These are phyloP conservation scores for Phallusia fumigata DNA, from an alignment of 23 tunicate species.

Conservation along the genomic window DNA sequence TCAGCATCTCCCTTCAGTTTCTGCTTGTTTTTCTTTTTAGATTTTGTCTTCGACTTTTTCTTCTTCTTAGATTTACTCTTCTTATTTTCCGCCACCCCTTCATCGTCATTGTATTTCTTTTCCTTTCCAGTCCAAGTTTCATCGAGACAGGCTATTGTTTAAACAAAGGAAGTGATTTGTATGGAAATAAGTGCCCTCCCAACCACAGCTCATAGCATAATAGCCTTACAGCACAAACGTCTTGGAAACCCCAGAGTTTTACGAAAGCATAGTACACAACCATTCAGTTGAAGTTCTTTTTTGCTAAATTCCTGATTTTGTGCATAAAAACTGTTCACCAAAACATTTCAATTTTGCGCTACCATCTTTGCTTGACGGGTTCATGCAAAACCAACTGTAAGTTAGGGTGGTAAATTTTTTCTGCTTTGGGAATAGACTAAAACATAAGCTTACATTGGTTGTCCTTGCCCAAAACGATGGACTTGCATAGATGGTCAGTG, in stretches of 20 bases:
- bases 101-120: constrained; percentile 61
- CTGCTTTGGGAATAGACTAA: no score
- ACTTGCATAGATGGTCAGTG: constrained; percentile 58
- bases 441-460: constrained; percentile 40
- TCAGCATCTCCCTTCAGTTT: not conserved
- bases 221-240: no score
- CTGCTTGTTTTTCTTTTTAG: not conserved
- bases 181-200: no score
- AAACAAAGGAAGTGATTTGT: not conserved
- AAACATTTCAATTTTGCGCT: not conserved
- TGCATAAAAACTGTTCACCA: not conserved
- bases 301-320: no score
- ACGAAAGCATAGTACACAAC: no score
- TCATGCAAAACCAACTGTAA: not conserved
- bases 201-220: no score
- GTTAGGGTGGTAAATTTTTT: no score
- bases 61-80: constrained; percentile 28
- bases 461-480: constrained; percentile 43
- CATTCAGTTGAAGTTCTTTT: no score
- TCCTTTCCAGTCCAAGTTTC: constrained; percentile 97
- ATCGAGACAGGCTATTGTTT: constrained; percentile 61
- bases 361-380: not conserved
- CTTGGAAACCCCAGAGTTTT: no score
- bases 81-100: constrained; percentile 14
- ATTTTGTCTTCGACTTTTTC: not conserved